These are phyloP conservation scores for Melolontha melolontha DNA, from an alignment of 2,888 invertebrate species.

Conservation along the genomic window DNA sequence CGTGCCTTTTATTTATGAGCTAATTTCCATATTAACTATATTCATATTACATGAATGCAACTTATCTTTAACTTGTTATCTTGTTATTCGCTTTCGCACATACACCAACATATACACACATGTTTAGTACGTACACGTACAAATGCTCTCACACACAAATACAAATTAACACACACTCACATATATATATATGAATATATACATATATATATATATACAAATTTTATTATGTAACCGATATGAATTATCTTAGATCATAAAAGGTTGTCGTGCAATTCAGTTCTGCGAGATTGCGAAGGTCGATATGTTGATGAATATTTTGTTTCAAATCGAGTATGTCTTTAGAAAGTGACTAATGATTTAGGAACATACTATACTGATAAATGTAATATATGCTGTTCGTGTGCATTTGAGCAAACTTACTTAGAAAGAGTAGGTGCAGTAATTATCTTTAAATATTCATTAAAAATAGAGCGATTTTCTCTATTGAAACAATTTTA, in stretches of 20 bases:
- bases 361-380: neutral
- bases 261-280: conserved; percentile 9
- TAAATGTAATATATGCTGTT: no score
- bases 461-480: no score
- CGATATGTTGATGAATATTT: conserved; percentile 18
- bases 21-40: conserved; percentile 45
- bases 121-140: neutral
- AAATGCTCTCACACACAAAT: neutral
- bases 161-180: neutral
- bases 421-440: no score
- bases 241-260: conserved; percentile 21
- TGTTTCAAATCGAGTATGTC: neutral
- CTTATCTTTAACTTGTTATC: conserved; percentile 41
- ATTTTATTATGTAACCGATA: conserved; percentile 24
- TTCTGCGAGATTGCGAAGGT: conserved; percentile 20
- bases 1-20: conserved; percentile 43
- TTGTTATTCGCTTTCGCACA: conserved; percentile 33
- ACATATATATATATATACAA: neutral
- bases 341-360: conserved; percentile 18
- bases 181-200: neutral
- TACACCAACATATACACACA: neutral
- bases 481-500: no score
- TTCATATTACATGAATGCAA: conserved; percentile 41
- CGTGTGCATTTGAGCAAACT: no score
- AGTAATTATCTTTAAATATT: no score